Conservation (phyloP, 2,113 vertebrate species). For the Syrmaticus mikado region DNA sequence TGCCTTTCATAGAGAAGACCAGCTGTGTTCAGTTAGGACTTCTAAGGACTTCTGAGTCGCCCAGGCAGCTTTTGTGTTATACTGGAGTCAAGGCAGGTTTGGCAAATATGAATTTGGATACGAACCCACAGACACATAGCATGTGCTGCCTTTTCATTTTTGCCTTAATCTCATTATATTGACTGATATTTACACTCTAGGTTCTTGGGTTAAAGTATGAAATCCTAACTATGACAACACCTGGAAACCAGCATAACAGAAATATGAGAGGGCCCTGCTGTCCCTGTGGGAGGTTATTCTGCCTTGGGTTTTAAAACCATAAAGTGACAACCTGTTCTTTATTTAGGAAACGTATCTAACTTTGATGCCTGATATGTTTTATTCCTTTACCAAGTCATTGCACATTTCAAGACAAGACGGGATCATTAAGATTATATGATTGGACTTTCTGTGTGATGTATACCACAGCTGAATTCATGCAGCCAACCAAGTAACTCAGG, state of each 20-base stretch:
- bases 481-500: neutral
- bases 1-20: neutral
- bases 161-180: slow-evolving; percentile 5
- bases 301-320: neutral
- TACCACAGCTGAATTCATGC: fast-evolving
- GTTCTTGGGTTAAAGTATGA: neutral
- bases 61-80: neutral
- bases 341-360: neutral
- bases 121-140: neutral
- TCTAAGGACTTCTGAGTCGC: neutral
- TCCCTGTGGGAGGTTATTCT: neutral
- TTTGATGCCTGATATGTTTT: neutral
- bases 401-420: neutral
- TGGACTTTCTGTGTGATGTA: neutral
- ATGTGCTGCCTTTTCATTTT: neutral
- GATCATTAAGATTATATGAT: neutral
- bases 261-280: neutral
- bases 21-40: neutral
- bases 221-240: slow-evolving; percentile 27
- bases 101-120: neutral
- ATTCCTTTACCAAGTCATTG: neutral
- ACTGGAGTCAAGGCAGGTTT: neutral
- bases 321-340: neutral
- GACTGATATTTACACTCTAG: slow-evolving; percentile 14
- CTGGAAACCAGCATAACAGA: slow-evolving; percentile 31